These are phyloP conservation scores for Radopholus similis DNA, from an alignment of 1,140 invertebrate species.

Conservation along the genomic window DNA sequence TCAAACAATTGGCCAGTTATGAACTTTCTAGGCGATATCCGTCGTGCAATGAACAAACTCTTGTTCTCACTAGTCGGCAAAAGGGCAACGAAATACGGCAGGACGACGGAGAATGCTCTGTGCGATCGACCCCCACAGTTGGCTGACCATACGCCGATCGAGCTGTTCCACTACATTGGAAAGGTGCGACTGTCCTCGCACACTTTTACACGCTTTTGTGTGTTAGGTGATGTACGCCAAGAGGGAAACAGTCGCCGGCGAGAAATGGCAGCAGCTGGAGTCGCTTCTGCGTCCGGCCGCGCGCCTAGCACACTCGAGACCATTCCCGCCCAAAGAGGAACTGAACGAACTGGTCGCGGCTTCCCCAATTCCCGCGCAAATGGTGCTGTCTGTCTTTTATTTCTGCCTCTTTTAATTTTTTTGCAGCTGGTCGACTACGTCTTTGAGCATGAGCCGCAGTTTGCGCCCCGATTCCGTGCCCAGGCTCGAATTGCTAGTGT, in stretches of 20 bases:
- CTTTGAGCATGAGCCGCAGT: conserved; percentile 32
- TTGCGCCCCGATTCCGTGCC: conserved; percentile 15
- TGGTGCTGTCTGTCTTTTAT: conserved; percentile 18
- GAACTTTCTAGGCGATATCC: conserved; percentile 30
- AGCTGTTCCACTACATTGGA: conserved; percentile 37
- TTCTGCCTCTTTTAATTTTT: conserved; percentile 8
- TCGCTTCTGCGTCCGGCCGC: background rate
- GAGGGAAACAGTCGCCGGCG: conserved; percentile 4
- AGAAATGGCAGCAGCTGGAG: conserved; percentile 20
- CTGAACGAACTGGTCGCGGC: conserved; percentile 31
- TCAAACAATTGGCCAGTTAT: conserved; percentile 8
- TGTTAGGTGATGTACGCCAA: conserved; percentile 40
- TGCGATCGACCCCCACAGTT: conserved; percentile 6
- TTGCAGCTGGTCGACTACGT: conserved; percentile 25
- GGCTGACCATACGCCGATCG: conserved; percentile 1
- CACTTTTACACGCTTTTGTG: too few species aligned
- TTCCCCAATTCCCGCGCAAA: conserved; percentile 12
- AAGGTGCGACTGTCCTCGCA: too few species aligned
- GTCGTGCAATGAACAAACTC: conserved; percentile 26
- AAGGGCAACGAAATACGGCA: background rate
- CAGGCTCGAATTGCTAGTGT: background rate
- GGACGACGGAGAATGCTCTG: background rate
- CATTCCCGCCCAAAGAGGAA: conserved; percentile 33
- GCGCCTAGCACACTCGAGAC: background rate
- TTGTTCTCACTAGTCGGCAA: conserved; percentile 9